Conservation (phyloP, 2,113 vertebrate species). For the Rhagologus leucostigma region DNA sequence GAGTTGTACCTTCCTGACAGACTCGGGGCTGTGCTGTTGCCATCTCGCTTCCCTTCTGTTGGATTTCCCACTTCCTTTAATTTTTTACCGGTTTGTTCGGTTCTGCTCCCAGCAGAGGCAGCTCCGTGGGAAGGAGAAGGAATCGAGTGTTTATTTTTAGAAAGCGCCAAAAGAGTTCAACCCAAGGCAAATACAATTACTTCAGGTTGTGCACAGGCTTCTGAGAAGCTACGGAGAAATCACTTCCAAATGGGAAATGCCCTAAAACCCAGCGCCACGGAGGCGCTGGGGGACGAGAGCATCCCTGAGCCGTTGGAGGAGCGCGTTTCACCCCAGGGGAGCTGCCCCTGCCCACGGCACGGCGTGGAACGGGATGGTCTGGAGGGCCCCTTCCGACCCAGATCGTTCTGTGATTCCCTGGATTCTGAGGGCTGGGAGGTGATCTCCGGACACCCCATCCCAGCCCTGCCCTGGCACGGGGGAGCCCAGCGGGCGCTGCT, state of each 20-base stretch:
- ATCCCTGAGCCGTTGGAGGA: accelerated
- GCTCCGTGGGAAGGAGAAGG: not conserved
- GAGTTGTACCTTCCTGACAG: accelerated
- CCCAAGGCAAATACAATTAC: not conserved
- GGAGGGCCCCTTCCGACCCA: not conserved
- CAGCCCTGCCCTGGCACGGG: accelerated
- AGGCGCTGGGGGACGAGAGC: not conserved
- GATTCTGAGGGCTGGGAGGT: accelerated
- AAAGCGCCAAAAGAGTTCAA: not conserved
- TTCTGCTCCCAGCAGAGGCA: not conserved
- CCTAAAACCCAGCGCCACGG: accelerated
- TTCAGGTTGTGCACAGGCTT: not conserved
- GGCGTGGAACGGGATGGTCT: accelerated
- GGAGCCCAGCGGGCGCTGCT: not conserved
- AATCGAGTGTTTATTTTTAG: constrained; percentile 19
- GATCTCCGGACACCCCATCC: not conserved
- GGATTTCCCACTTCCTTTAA: not conserved
- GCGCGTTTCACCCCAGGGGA: accelerated
- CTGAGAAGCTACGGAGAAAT: not conserved
- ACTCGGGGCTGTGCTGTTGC: accelerated
- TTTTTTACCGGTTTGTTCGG: not conserved
- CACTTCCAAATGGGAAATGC: not conserved
- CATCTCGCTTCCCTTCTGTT: accelerated
- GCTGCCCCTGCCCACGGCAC: not conserved
- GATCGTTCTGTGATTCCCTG: accelerated